Percentiles rank a stretch among this genome's conserved stretches.
These are phyloP conservation scores for Drosophila siamana DNA, from an alignment of 2,888 invertebrate species.

Conservation along the genomic window DNA sequence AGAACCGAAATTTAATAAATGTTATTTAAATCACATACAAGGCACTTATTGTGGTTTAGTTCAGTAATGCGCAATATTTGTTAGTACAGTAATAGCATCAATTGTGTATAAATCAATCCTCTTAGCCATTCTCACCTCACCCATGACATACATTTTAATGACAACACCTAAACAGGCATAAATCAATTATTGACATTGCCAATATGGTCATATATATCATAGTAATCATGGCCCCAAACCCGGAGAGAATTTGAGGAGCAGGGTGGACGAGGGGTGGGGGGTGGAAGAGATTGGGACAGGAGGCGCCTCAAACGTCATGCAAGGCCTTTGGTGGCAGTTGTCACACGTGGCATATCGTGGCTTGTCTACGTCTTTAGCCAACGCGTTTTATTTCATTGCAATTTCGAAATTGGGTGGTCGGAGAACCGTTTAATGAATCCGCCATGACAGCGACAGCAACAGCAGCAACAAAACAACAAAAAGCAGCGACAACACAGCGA, in stretches of 20 bases:
- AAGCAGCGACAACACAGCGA: slow-evolving; percentile 11
- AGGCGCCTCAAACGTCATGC: slow-evolving; percentile 49
- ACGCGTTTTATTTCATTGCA: slow-evolving; percentile 34
- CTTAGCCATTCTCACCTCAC: slow-evolving; percentile 4
- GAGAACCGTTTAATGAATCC: slow-evolving; percentile 27
- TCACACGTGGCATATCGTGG: slow-evolving; percentile 46
- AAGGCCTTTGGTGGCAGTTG: slow-evolving; percentile 39
- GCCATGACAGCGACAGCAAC: slow-evolving; percentile 25
- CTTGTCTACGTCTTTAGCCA: slow-evolving; percentile 20
- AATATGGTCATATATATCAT: slow-evolving; percentile 46
- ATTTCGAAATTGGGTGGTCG: neutral
- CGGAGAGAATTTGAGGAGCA: too few relatives aligned
- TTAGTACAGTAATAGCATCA: neutral
- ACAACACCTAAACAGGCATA: slow-evolving; percentile 44
- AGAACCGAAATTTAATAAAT: neutral
- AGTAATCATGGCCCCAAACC: slow-evolving; percentile 43
- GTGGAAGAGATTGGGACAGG: neutral
- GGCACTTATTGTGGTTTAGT: neutral
- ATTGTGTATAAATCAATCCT: neutral
- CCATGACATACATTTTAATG: slow-evolving; percentile 19
- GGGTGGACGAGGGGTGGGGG: too few relatives aligned
- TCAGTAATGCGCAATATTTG: neutral
- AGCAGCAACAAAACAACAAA: slow-evolving; percentile 9
- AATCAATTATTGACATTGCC: slow-evolving; percentile 66
- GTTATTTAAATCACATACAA: neutral